Conservation (phyloP, 2,888 invertebrate species). For the Stegana nigrithorax region DNA sequence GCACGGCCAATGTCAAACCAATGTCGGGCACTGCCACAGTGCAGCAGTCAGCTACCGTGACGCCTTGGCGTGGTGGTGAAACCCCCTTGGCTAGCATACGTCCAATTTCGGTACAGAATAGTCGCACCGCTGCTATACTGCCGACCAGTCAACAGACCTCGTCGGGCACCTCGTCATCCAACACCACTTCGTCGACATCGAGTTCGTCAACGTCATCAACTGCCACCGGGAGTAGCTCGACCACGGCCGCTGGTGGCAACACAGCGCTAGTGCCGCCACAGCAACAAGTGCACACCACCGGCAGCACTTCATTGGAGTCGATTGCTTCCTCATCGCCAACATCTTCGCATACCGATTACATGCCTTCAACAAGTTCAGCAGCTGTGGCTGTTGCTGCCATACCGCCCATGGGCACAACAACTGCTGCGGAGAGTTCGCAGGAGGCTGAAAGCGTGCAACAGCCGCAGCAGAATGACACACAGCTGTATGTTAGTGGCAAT, state of each 20-base stretch:
- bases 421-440: conserved; percentile 69
- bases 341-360: conserved; percentile 84
- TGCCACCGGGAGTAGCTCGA: conserved; percentile 59
- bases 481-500: conserved; percentile 64
- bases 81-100: conserved; percentile 93
- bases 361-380: conserved; percentile 83
- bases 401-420: conserved; percentile 71
- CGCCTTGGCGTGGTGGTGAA: conserved; percentile 80
- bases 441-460: conserved; percentile 68
- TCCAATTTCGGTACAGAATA: conserved; percentile 83
- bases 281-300: conserved; percentile 73
- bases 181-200: conserved; percentile 40
- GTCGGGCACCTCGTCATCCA: conserved; percentile 47
- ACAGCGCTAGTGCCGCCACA: conserved; percentile 74
- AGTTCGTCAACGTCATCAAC: too few relatives aligned
- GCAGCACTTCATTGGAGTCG: conserved; percentile 68
- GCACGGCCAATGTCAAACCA: conserved; percentile 94
- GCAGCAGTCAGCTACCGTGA: conserved; percentile 70
- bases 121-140: conserved; percentile 80
- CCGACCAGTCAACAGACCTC: conserved; percentile 73
- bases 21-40: conserved; percentile 79
- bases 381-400: conserved; percentile 76
- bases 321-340: conserved; percentile 77
- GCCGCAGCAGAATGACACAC: conserved; percentile 64
- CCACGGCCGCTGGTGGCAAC: conserved; percentile 58